phyloP scores from a whole-genome alignment of 2,113 vertebrate species.

The Zootoca vivipara region DNA sequence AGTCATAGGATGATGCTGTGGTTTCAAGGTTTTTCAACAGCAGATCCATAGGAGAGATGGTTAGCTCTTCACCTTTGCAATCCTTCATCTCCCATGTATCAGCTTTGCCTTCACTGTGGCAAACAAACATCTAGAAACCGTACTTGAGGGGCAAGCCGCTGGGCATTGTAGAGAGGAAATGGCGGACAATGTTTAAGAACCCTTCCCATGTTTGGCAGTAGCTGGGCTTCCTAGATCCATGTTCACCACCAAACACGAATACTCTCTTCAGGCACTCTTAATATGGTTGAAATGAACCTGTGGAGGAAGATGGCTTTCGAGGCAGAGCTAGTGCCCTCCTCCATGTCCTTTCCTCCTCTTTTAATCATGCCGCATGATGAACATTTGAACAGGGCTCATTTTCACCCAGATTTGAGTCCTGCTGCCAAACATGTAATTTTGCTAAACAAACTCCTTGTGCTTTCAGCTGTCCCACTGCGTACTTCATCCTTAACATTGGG shows the following conservation, averaged over 20 bases:
- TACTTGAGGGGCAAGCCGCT: background rate
- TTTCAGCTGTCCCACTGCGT: background rate
- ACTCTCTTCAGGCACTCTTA: too few relatives aligned
- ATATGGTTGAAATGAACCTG: too few relatives aligned
- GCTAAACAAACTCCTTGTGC: background rate
- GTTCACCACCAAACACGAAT: background rate
- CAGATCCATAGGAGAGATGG: too few relatives aligned
- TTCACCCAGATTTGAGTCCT: background rate
- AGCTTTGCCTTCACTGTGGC: background rate
- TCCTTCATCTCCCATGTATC: background rate
- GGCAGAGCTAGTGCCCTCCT: too few relatives aligned
- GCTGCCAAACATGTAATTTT: background rate
- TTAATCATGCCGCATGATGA: too few relatives aligned
- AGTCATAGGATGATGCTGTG: background rate
- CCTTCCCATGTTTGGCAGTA: background rate
- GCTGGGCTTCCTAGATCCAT: background rate
- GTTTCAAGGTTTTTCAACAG: background rate
- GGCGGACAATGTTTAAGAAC: background rate
- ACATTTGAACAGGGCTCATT: background rate
- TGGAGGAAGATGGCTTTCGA: too few relatives aligned
- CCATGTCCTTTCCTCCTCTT: too few relatives aligned
- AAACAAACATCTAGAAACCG: background rate
- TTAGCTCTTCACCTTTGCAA: background rate
- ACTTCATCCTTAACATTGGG: background rate
- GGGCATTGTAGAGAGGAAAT: background rate